These are phyloP conservation scores for Phanerotoma sp. DNA, from an alignment of 2,888 invertebrate genomes.

Conservation along the genomic window DNA sequence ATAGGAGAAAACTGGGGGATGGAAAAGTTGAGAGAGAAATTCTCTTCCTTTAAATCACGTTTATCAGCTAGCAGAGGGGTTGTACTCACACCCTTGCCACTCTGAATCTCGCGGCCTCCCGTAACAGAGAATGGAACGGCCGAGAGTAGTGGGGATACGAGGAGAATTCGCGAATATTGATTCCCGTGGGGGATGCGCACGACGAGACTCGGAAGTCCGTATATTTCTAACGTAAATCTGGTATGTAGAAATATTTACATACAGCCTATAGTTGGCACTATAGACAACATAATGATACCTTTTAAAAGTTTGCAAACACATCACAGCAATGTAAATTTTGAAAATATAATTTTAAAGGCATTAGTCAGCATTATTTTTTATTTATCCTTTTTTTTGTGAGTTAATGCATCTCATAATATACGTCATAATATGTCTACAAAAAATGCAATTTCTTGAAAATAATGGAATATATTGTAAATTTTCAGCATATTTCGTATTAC, in stretches of 20 bases:
- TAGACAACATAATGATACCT: background rate
- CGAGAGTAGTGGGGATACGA: slow-evolving; percentile 38
- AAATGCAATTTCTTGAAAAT: too few species aligned
- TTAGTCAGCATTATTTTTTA: too few species aligned
- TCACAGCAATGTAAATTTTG: background rate
- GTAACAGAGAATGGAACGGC: slow-evolving; percentile 42
- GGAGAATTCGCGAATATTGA: slow-evolving; percentile 55
- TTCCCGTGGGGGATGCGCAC: slow-evolving; percentile 56
- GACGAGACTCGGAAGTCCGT: slow-evolving; percentile 42
- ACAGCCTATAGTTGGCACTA: background rate
- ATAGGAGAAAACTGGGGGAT: slow-evolving; percentile 14
- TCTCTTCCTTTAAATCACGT: slow-evolving; percentile 49
- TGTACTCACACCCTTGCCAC: slow-evolving; percentile 13
- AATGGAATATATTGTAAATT: too few species aligned
- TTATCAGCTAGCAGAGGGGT: slow-evolving; percentile 44
- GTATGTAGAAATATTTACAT: slow-evolving; percentile 3
- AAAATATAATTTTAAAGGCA: background rate
- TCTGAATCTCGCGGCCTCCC: background rate
- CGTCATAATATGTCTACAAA: too few species aligned
- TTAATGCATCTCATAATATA: too few species aligned
- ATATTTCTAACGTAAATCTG: background rate
- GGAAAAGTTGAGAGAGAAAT: slow-evolving; percentile 14
- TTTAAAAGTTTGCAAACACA: slow-evolving; percentile 7
- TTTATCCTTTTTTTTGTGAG: too few species aligned
- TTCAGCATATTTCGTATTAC: too few species aligned